Evolutionary conservation across 2,888 invertebrate genomes (phyloP).

Genomic region (Tyria jacobaeae): DNA sequence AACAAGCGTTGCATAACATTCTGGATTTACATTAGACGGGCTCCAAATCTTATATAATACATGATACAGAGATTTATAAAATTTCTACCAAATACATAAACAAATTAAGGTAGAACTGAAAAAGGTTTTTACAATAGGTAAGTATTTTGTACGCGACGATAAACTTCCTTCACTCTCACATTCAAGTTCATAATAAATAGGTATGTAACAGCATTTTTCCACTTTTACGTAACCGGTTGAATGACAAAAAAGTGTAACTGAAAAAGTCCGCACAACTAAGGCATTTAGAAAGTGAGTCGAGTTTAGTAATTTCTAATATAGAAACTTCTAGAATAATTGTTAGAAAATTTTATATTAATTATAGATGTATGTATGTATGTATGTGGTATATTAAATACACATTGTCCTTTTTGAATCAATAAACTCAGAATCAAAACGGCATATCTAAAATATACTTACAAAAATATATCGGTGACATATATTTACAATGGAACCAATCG

Average conservation of each 20-base stretch:
- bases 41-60: slow-evolving; percentile 46
- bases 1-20: slow-evolving; percentile 67
- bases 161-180: background rate
- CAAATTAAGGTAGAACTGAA: background rate
- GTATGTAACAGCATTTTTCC: slow-evolving; percentile 4
- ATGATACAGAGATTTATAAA: background rate
- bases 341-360: too few species aligned
- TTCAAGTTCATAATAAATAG: background rate
- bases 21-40: slow-evolving; percentile 43
- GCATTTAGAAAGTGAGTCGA: slow-evolving; percentile 4
- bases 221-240: slow-evolving; percentile 4
- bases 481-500: slow-evolving; percentile 62
- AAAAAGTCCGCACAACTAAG: slow-evolving; percentile 18
- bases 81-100: background rate
- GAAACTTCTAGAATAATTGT: background rate
- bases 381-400: too few species aligned
- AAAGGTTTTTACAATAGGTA: background rate
- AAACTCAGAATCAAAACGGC: background rate
- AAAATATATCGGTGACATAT: slow-evolving; percentile 79
- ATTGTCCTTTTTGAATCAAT: background rate
- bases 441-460: slow-evolving; percentile 61
- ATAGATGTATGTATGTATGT: too few species aligned
- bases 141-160: background rate
- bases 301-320: background rate
- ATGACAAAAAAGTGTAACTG: background rate